These are phyloP conservation scores for Crax fasciolata DNA, from an alignment of 2,797 vertebrate species.

Conservation along the genomic window DNA sequence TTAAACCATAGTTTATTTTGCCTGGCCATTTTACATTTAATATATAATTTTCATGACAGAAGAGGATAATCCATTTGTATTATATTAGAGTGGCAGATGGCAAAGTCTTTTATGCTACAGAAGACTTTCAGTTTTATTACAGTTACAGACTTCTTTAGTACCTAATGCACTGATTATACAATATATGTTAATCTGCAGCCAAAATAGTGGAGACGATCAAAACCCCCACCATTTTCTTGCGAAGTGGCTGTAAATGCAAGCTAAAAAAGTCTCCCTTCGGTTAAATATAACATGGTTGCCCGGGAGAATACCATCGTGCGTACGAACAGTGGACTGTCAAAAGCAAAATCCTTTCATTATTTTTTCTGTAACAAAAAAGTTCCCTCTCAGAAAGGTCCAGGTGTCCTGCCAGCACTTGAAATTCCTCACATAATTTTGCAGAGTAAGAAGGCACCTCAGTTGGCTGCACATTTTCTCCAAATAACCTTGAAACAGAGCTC, in stretches of 20 bases:
- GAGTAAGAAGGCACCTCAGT: not conserved
- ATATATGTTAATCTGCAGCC: not conserved
- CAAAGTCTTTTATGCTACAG: constrained; percentile 42
- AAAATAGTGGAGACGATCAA: not conserved
- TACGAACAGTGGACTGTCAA: not conserved
- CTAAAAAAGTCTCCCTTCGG: not conserved
- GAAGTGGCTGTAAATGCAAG: not conserved
- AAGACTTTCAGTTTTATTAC: constrained; percentile 46
- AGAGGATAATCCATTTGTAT: constrained; percentile 61
- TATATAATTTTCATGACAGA: constrained; percentile 42
- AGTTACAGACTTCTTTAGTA: constrained; percentile 7
- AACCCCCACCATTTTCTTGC: not conserved
- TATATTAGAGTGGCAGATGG: constrained; percentile 59
- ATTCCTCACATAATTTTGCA: not conserved
- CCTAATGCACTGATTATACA: constrained; percentile 5
- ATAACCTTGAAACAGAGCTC: not conserved
- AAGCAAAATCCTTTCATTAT: not conserved
- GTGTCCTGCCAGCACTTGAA: constrained; percentile 11
- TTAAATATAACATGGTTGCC: not conserved
- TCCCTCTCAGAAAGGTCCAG: not conserved
- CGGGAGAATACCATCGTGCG: not conserved
- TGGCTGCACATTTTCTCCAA: not conserved
- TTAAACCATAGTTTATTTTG: constrained; percentile 19
- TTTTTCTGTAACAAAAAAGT: not conserved
- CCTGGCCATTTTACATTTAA: constrained; percentile 38